Evolutionary conservation across 2,113 vertebrate genomes (phyloP).

Genomic region (Podiceps cristatus): DNA sequence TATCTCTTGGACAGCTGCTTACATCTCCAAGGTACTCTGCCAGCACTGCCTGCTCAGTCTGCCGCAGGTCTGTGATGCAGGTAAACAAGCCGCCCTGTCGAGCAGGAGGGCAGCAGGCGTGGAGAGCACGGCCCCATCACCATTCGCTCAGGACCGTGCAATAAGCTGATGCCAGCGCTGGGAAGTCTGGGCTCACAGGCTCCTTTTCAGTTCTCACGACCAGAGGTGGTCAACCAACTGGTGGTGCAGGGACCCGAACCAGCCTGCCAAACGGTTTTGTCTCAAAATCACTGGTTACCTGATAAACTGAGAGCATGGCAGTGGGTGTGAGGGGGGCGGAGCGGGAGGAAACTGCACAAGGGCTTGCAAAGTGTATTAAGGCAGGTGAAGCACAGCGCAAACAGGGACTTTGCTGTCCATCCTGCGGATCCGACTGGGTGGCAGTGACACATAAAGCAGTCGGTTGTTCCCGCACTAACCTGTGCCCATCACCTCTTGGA

Average conservation of each 20-base stretch:
- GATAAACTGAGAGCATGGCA: neutral
- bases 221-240: neutral
- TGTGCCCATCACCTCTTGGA: neutral
- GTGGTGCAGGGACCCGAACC: neutral
- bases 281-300: neutral
- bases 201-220: neutral
- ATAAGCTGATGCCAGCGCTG: neutral
- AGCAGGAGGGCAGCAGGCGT: neutral
- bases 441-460: neutral
- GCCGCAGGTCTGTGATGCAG: neutral
- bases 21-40: neutral
- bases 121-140: neutral
- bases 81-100: neutral
- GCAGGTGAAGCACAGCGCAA: neutral
- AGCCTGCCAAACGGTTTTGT: neutral
- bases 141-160: neutral
- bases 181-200: neutral
- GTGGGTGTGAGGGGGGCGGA: too few relatives aligned
- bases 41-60: neutral
- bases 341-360: neutral
- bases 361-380: neutral
- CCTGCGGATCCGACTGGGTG: neutral
- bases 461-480: neutral
- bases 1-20: slow-evolving; percentile 34
- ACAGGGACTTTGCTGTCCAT: neutral